Conservation (phyloP, 2,797 vertebrate species). For the Argyrosomus regius region DNA sequence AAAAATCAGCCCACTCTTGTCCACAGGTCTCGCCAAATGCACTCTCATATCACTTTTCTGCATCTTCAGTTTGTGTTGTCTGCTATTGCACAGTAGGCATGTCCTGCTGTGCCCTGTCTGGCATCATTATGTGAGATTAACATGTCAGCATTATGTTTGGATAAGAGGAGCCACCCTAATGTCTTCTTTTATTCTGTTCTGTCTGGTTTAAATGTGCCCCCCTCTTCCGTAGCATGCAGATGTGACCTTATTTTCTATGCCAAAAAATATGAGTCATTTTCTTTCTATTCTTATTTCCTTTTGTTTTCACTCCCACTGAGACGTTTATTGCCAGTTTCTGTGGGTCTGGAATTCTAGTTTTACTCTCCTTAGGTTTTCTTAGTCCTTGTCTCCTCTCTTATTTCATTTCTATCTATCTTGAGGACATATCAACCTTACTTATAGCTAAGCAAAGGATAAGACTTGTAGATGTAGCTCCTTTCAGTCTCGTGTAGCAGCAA, state of each 20-base stretch:
- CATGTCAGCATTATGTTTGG: slow-evolving; percentile 15
- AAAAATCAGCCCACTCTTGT: slow-evolving; percentile 42
- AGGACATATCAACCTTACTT: neutral
- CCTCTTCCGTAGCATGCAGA: too few species aligned
- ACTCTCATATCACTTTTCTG: slow-evolving; percentile 29
- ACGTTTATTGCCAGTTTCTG: neutral
- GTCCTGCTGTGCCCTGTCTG: slow-evolving; percentile 23
- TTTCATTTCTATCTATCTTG: neutral
- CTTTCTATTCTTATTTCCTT: neutral
- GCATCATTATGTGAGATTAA: slow-evolving; percentile 23
- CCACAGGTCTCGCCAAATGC: slow-evolving; percentile 4
- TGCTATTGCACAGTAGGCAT: neutral
- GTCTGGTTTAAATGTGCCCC: neutral
- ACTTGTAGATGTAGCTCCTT: neutral
- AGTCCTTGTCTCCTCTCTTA: neutral
- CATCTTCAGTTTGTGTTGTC: slow-evolving; percentile 8
- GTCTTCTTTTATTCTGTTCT: neutral
- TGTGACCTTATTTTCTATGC: neutral
- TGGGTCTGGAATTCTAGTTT: neutral
- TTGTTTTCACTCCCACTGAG: neutral
- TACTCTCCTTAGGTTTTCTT: neutral
- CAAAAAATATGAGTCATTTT: neutral
- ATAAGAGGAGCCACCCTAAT: neutral
- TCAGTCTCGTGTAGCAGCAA: slow-evolving; percentile 8
- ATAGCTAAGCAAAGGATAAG: neutral